These are phyloP conservation scores for Schizothorax lantsangensis DNA, from an alignment of 2,797 vertebrate species.

Conservation along the genomic window DNA sequence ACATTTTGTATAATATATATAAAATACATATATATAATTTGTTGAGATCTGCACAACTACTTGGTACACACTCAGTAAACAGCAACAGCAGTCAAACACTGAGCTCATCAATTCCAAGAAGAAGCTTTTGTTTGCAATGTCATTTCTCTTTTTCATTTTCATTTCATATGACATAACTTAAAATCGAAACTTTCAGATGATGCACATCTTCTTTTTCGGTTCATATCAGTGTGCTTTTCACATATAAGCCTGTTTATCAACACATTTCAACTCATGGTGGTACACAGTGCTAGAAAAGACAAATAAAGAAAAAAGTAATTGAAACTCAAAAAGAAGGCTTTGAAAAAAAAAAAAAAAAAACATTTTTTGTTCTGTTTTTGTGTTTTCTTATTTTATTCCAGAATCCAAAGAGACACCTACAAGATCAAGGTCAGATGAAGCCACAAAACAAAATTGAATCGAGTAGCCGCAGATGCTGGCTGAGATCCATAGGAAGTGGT, in stretches of 20 bases:
- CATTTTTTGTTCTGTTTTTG: background rate
- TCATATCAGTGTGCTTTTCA: background rate
- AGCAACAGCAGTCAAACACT: background rate
- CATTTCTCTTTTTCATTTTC: constrained; percentile 1
- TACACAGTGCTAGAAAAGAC: background rate
- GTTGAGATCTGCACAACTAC: background rate
- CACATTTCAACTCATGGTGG: background rate
- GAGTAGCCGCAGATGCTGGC: background rate
- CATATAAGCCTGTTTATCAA: background rate
- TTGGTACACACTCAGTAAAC: background rate
- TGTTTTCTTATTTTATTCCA: background rate
- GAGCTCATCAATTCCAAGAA: background rate
- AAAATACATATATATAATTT: no score
- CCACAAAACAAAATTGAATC: background rate
- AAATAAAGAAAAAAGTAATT: background rate
- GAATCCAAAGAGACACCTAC: background rate
- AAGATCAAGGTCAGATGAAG: constrained; percentile 15
- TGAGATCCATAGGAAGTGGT: background rate
- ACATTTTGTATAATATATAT: no score
- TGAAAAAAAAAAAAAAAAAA: background rate
- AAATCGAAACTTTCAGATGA: background rate
- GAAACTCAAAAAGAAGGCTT: background rate
- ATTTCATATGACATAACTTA: background rate
- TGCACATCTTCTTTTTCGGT: background rate
- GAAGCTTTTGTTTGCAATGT: background rate